Percentiles rank a stretch among this genome's conserved stretches.
Conservation (phyloP, 2,888 invertebrate genomes). For the Tiliacea aurago region DNA sequence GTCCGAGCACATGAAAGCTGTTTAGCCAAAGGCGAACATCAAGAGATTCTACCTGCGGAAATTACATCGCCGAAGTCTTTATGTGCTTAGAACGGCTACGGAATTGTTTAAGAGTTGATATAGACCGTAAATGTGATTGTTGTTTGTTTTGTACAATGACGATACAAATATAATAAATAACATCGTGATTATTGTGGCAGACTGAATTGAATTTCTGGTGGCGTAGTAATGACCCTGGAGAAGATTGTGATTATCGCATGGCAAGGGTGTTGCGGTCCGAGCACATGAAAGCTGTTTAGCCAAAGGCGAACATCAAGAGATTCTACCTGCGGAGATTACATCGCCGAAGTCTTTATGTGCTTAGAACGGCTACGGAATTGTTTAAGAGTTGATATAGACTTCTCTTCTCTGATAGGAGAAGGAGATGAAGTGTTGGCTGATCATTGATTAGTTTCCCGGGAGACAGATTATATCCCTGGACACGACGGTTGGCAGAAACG, state of each 20-base stretch:
- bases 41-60: neutral
- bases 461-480: neutral
- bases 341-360: neutral
- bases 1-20: neutral
- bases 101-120: neutral
- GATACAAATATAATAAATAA: slow-evolving; percentile 28
- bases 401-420: neutral
- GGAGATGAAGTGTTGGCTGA: neutral
- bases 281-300: neutral
- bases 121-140: slow-evolving; percentile 38
- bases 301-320: neutral
- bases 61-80: neutral
- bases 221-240: neutral
- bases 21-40: neutral
- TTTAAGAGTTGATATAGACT: neutral
- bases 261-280: neutral
- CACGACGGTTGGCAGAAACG: neutral
- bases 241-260: neutral
- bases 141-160: slow-evolving; percentile 49
- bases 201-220: slow-evolving; percentile 2
- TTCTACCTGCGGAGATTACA: neutral
- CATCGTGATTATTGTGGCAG: slow-evolving; percentile 2
- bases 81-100: neutral
- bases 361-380: neutral
- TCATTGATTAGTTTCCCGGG: neutral